Percentiles rank a stretch among this genome's conserved stretches.
phyloP scores from a whole-genome alignment of 64 coral and sea anemone genomes.

The Acropora tenuis region DNA sequence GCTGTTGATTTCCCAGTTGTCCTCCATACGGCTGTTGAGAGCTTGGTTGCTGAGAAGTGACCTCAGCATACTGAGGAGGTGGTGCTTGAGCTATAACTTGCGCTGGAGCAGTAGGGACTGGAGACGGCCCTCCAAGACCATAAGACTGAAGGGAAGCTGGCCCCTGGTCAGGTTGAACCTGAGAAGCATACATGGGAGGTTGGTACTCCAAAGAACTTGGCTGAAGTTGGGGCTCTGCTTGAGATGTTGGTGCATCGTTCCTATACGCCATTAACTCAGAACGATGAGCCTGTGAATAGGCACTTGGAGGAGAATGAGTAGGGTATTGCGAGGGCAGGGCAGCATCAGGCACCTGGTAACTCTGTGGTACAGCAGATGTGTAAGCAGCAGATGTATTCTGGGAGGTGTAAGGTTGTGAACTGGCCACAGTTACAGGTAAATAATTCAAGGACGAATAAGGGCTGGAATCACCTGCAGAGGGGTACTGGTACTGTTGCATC shows the following conservation, averaged over 20 bases:
- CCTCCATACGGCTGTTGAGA: neutral
- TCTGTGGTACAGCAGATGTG: slow-evolving; percentile 21
- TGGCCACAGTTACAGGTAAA: slow-evolving; percentile 9
- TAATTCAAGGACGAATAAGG: slow-evolving; percentile 59
- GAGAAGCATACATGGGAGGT: slow-evolving; percentile 45
- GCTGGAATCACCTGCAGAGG: slow-evolving; percentile 31
- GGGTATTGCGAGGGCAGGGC: slow-evolving; percentile 22
- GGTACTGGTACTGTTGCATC: slow-evolving; percentile 15
- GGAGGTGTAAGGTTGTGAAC: slow-evolving; percentile 24
- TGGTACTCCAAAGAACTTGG: slow-evolving; percentile 56
- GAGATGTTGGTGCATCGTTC: slow-evolving; percentile 29
- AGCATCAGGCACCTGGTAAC: slow-evolving; percentile 24
- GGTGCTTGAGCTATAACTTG: slow-evolving; percentile 35
- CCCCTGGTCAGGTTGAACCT: slow-evolving; percentile 17
- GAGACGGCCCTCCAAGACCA: slow-evolving; percentile 14
- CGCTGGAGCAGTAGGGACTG: slow-evolving; percentile 44
- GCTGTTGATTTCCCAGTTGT: slow-evolving; percentile 39
- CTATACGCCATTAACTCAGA: slow-evolving; percentile 51
- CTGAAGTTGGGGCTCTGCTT: slow-evolving; percentile 14
- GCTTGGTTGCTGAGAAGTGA: slow-evolving; percentile 34
- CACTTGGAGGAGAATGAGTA: neutral
- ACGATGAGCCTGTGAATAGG: neutral
- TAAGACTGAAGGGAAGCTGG: slow-evolving; percentile 10
- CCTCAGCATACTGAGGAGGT: slow-evolving; percentile 74
- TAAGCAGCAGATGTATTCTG: slow-evolving; percentile 23